Base-by-base conservation (phyloP, 2,888 invertebrate species). In the Lasiommata megera region DNA sequence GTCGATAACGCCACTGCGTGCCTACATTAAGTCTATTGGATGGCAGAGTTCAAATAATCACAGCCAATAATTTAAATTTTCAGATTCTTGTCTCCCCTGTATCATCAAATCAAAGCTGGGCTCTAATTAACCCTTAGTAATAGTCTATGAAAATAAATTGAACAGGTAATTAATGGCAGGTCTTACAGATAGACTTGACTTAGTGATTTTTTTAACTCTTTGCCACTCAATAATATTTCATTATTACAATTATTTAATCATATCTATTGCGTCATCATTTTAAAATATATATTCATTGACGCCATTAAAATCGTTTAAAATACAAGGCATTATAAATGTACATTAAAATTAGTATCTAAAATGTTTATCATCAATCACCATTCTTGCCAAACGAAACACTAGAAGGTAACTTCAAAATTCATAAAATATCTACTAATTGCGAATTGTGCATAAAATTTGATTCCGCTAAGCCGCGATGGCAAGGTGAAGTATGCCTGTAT, bases 401-500 rank as follows among this genome's bases (percentile, higher is more conserved):
- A 74, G 67, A 82, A 78, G 87, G 86, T 88, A 88, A 88, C 88
- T 84, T 77, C 76, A 74, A 76, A 23, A 79, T 77, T 58, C 55
- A 60, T 63, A 58, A 57, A 66, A 58, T 56, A 62, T 63, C 51
- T 63, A 66, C 57, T 60, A 55, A 62, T 58, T 55, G 54, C 57
- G 40, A 70, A 70, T 74, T 62, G 63, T 65, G 60, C 62, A 73
- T 72, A 36, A 69, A 67, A 68, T 70, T 72, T 68, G 69, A 72
- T 79, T 36, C 54, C 61, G 60, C 55, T 56, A 77, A 82, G 84
- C 82, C 79, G 84, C 82, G 71, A 84, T 88, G 88, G 88, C 88
- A 87, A 86, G 84, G 88, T 88, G 87, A 85, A 82, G 80, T 81
- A 83, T 77, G 80, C 80, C 62, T 77, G 73, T 70, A 72, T 71